These are phyloP conservation scores for Paradisaea rubra DNA, from an alignment of 2,113 vertebrate species.

Conservation along the genomic window DNA sequence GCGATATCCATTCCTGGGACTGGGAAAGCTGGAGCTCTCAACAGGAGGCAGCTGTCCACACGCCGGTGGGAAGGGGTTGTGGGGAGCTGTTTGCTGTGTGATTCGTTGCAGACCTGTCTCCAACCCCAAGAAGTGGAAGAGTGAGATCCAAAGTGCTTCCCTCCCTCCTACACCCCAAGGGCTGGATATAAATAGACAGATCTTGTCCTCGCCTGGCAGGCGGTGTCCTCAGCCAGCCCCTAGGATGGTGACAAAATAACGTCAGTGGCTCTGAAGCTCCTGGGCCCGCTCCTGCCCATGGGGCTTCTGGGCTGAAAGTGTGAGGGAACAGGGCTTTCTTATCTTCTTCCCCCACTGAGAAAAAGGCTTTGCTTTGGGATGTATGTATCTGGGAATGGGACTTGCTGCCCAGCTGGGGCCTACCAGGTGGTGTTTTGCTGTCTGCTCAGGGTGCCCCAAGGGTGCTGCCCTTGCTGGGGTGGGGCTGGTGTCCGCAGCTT, in stretches of 20 bases:
- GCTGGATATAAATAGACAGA: not conserved
- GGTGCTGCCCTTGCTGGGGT: not conserved
- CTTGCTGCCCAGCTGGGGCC: not conserved
- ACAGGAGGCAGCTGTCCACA: not conserved
- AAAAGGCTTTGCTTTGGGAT: not conserved
- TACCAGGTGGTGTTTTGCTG: fast-evolving
- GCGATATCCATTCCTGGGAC: not conserved
- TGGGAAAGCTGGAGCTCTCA: not conserved
- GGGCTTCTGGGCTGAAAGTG: not conserved
- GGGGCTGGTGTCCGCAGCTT: not conserved
- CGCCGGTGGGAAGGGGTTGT: not conserved
- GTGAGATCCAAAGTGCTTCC: not conserved
- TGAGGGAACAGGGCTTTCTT: not conserved
- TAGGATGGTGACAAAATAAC: not conserved
- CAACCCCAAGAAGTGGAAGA: not conserved
- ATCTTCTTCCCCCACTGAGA: not conserved
- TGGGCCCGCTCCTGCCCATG: not conserved
- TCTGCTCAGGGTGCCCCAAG: fast-evolving
- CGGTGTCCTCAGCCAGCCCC: not conserved
- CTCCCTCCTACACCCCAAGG: not conserved
- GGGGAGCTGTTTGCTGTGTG: not conserved
- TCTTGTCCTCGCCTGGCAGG: not conserved
- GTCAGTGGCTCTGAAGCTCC: not conserved
- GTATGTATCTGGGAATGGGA: not conserved
- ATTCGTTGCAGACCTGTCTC: not conserved